A percentile compares a stretch with the other conserved stretches of the same genome.
phyloP scores from a whole-genome alignment of 2,888 invertebrate species.

The Apotomis betuletana region DNA sequence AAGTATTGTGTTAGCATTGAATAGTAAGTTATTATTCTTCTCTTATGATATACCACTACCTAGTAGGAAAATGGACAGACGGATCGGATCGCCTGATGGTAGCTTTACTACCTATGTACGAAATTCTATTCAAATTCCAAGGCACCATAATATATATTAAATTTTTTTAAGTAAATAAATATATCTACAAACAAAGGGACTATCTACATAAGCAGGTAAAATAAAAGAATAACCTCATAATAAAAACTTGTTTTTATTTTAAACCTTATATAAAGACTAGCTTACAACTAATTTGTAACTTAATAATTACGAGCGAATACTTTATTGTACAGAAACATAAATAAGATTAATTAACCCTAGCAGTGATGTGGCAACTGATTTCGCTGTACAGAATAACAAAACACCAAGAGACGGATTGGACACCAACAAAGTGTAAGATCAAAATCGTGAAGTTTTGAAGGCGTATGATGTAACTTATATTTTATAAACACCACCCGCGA shows the following conservation, averaged over 20 bases:
- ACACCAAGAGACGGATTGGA: background rate
- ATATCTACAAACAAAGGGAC: no score
- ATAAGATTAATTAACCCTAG: slow-evolving; percentile 65
- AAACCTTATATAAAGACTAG: slow-evolving; percentile 75
- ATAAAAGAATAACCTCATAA: slow-evolving; percentile 31
- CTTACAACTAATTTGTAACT: slow-evolving; percentile 83
- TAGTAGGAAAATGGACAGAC: no score
- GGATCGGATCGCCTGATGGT: no score
- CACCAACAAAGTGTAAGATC: background rate
- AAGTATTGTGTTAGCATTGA: no score
- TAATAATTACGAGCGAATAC: slow-evolving; percentile 59
- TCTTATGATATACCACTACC: no score
- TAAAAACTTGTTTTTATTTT: slow-evolving; percentile 46
- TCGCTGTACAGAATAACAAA: slow-evolving; percentile 17
- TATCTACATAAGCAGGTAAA: no score
- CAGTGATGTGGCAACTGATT: slow-evolving; percentile 47
- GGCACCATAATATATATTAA: no score
- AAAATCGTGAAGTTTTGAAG: background rate
- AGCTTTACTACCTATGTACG: no score
- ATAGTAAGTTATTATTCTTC: no score
- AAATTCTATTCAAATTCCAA: no score
- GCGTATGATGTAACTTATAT: slow-evolving; percentile 14
- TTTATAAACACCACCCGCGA: slow-evolving; percentile 4
- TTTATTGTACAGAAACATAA: slow-evolving; percentile 72
- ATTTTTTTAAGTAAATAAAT: no score